A percentile compares a stretch with the other conserved stretches of the same genome.
Conservation (phyloP, 2,888 invertebrate species). For the Altica lythri region DNA sequence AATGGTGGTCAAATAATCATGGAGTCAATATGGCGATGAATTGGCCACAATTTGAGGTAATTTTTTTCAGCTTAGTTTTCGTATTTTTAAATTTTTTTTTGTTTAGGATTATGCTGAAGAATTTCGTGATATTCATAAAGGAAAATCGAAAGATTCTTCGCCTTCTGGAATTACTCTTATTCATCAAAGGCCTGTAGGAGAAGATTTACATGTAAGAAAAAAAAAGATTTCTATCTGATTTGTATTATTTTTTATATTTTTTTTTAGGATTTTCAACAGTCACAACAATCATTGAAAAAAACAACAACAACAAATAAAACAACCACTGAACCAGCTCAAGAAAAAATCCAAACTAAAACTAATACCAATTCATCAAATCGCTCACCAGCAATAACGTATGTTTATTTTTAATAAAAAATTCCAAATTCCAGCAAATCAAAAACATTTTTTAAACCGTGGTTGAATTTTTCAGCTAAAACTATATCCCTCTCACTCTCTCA, state of each 20-base stretch:
- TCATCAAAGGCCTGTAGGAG: slow-evolving; percentile 93
- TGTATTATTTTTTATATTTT: too few species aligned
- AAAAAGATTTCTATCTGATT: too few species aligned
- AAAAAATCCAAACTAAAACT: slow-evolving; percentile 33
- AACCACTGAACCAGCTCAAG: slow-evolving; percentile 31
- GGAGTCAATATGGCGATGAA: slow-evolving; percentile 99
- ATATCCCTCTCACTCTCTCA: too few species aligned
- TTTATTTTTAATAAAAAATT: slow-evolving; percentile 34
- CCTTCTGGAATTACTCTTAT: slow-evolving; percentile 93
- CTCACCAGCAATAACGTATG: slow-evolving; percentile 68
- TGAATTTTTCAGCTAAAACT: too few species aligned
- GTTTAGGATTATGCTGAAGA: slow-evolving; percentile 98
- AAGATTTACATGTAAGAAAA: slow-evolving; percentile 89
- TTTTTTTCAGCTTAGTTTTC: too few species aligned
- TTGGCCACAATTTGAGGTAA: slow-evolving; percentile 99
- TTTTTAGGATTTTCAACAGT: slow-evolving; percentile 65
- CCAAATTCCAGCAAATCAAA: too few species aligned
- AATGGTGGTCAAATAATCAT: slow-evolving; percentile 99
- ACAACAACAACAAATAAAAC: slow-evolving; percentile 8
- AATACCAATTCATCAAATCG: slow-evolving; percentile 59
- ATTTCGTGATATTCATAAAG: slow-evolving; percentile 95
- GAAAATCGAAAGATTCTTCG: slow-evolving; percentile 90
- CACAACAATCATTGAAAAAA: slow-evolving; percentile 61
- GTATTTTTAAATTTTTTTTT: too few species aligned
- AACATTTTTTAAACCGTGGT: too few species aligned